These are phyloP conservation scores for Synaphobranchus kaupii DNA, from an alignment of 2,797 vertebrate genomes.

Conservation along the genomic window DNA sequence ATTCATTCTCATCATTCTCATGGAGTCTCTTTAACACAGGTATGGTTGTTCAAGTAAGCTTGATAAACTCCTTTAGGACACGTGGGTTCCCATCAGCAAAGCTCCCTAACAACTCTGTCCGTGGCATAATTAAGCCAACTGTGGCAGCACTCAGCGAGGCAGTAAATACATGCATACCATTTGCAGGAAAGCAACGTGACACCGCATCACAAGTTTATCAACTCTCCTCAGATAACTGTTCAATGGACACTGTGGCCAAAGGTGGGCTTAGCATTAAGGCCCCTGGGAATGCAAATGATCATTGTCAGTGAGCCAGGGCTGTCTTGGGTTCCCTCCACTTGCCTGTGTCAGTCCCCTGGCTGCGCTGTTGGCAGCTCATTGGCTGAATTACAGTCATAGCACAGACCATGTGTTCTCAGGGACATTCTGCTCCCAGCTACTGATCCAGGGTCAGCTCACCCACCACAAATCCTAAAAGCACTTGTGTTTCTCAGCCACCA, in stretches of 20 bases:
- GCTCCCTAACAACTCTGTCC: neutral
- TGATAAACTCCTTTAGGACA: neutral
- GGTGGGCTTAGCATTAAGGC: neutral
- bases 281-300: neutral
- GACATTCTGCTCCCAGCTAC: neutral
- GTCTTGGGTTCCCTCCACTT: slow-evolving; percentile 15
- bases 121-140: neutral
- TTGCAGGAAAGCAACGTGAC: neutral
- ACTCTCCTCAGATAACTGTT: slow-evolving; percentile 6
- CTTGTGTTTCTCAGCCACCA: neutral
- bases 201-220: neutral
- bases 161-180: neutral
- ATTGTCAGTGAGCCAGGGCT: neutral
- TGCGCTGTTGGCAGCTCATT: neutral
- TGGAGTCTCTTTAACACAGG: neutral
- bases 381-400: slow-evolving; percentile 2
- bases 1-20: neutral
- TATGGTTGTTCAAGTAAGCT: neutral
- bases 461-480: neutral
- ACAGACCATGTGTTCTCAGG: neutral
- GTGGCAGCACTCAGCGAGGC: slow-evolving; percentile 2
- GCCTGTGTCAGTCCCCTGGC: slow-evolving; percentile 13
- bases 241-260: neutral
- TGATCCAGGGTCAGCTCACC: neutral
- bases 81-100: neutral